Evolutionary conservation across 2,888 invertebrate genomes (phyloP), one percentile per base, ranked within the genome.

Genomic region (Apotomis betuletana): DNA sequence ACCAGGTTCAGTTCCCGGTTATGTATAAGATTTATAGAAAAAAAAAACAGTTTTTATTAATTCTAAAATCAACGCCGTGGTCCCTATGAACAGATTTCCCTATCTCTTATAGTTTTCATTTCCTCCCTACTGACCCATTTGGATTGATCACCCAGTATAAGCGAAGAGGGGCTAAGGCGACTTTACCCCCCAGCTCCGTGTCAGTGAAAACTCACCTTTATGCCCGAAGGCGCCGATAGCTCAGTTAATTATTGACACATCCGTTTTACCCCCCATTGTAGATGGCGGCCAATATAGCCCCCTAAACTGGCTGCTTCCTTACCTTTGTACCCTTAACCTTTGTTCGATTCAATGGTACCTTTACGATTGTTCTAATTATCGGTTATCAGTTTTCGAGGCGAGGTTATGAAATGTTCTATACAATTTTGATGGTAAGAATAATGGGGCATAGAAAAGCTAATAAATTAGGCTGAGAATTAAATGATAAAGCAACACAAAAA

Each of bases 201-300:
- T 78, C 83, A 73, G 80, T 82, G 81, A 78, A 74, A 12, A 46
- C 10, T 15, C 64, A 84, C 84, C 87, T 88, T 88, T 88, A 90
- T 89, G 87, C 89, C 92, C 90, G 85, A 81, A 83, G 90, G 92
- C 91, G 83, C 84, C 85, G 87, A 89, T 92, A 91, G 87, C 87
- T 87, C 88, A 88, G 92, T 90, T 92, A 92, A 92, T 92, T 92
- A 92, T 92, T 90, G 92, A 92, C 92, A 91, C 92, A 91, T 91
- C 92, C 91, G 90, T 89, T 91, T 91, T 90, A 91, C 78, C 77
- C 78, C 75, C 82, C 85, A 86, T 90, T 90, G 89, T 89, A 86
- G 86, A 81, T 76, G 83, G 77, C 85, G 83, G 77, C 85, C 86
- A 86, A 88, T 87, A 85, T 85, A 86, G 85, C 87, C 82, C 83